Evolutionary conservation across 2,888 invertebrate genomes (phyloP), one percentile per base, ranked within the genome.

Genomic region (Synergus japonicus): DNA sequence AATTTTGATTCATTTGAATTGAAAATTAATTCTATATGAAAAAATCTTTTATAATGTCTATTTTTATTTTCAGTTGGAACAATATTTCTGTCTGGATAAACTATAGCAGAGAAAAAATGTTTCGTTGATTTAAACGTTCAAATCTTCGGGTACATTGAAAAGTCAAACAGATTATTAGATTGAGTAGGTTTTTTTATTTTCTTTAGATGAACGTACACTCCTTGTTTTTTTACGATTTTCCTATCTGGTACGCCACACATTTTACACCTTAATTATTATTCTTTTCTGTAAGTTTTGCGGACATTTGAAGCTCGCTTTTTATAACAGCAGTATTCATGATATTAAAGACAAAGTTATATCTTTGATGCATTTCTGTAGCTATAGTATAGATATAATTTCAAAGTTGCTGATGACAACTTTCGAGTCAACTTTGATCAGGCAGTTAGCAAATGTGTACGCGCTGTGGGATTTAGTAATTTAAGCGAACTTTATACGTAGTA

Each of bases 141-240:
- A 29, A 29, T 29, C 29, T 29, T 29, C 29, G 2, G 29, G 29
- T 58, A 58, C 37, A 37, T 37, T 22, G 8, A 67, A 44, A 67
- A 43, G 13, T 9, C 41, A 41, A 10, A 37, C 9, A 58, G 15
- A 9, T 54, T 54, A 9, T 54, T 54, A 54, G 54, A 58, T 58
- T 73, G 73, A 73, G 73, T 73, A 54, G 73, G 54, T 73, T 18
- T 73, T 43, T 73, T 73, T 73, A 73, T 73, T 73, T 73, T 37
- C 54, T 73, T 54, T 73, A 73, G 49, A 54, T 73, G 73, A 73
- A 73, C 37, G 73, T 73, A 73, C 73, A 73, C 73, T 54, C 73
- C 10, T 44, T 41, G 13, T 69, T 49, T 37, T 54, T 73, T 54
- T 41, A 73, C 9, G 29, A 15, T 41, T 73, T 73, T 54, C 73